Conservation (phyloP, 1,140 invertebrate species). For the Leptopilina clavipes region DNA sequence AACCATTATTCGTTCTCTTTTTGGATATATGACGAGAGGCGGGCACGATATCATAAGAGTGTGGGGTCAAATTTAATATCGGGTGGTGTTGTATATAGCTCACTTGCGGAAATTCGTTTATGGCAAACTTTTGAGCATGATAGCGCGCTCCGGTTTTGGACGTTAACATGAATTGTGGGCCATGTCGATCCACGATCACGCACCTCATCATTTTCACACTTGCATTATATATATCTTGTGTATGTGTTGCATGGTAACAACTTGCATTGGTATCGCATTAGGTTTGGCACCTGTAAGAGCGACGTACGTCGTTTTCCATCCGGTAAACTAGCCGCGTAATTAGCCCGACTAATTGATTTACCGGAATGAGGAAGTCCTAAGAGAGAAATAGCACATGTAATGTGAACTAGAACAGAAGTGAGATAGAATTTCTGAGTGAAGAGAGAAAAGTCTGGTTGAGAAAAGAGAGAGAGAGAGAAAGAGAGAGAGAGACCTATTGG, state of each 20-base stretch:
- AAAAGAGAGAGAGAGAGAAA: too few species aligned
- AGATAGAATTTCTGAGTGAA: constrained; percentile 22
- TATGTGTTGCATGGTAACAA: neutral
- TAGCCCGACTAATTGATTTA: constrained; percentile 56
- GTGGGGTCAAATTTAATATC: constrained; percentile 27
- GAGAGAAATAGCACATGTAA: constrained; percentile 35
- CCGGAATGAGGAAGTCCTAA: constrained; percentile 32
- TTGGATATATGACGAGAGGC: neutral
- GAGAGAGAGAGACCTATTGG: constrained; percentile 37
- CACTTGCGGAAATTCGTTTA: constrained; percentile 24
- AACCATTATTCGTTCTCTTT: constrained; percentile 10
- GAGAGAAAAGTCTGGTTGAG: too few species aligned
- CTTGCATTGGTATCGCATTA: neutral
- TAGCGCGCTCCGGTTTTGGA: too few species aligned
- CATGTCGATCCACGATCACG: constrained; percentile 32
- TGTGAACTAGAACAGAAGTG: constrained; percentile 38
- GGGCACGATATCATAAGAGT: neutral
- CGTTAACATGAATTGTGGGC: constrained; percentile 28
- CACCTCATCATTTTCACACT: constrained; percentile 36
- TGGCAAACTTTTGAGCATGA: constrained; percentile 34
- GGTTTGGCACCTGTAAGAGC: constrained; percentile 22
- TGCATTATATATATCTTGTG: too few species aligned
- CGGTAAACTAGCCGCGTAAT: constrained; percentile 43
- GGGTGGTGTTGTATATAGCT: constrained; percentile 1
- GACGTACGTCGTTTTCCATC: constrained; percentile 6